A percentile compares a stretch with the other conserved stretches of the same genome.
Conservation (phyloP, 1,140 invertebrate genomes). For the Drosophila orosa region DNA sequence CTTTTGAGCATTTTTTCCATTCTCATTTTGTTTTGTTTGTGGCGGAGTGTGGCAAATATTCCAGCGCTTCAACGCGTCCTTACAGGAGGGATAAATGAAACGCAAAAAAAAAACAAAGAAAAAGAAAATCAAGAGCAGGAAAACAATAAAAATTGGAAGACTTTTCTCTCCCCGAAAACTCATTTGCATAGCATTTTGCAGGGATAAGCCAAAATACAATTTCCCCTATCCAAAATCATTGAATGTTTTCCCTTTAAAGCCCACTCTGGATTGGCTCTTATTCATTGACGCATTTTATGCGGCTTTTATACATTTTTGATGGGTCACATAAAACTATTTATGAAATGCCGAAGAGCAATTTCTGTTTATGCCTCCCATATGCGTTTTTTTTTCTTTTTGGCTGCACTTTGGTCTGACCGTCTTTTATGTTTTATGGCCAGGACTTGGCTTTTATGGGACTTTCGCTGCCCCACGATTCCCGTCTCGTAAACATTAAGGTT, state of each 20-base stretch:
- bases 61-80: constrained; percentile 55
- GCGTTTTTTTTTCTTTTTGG: constrained; percentile 12
- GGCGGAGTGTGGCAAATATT: constrained; percentile 59
- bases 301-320: constrained; percentile 52
- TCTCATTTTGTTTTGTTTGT: constrained; percentile 56
- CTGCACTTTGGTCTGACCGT: constrained; percentile 49
- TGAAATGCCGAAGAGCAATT: constrained; percentile 49
- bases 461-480: constrained; percentile 1
- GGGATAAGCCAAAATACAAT: constrained; percentile 40
- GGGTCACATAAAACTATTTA: constrained; percentile 71
- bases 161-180: constrained; percentile 33
- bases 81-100: not conserved
- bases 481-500: constrained; percentile 59
- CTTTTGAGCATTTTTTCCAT: constrained; percentile 25
- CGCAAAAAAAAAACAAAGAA: constrained; percentile 1
- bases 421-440: constrained; percentile 60
- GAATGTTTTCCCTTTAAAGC: constrained; percentile 50
- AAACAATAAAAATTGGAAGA: constrained; percentile 59
- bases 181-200: constrained; percentile 63
- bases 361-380: constrained; percentile 28
- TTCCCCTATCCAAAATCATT: constrained; percentile 12
- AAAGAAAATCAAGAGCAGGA: not conserved
- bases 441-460: constrained; percentile 62
- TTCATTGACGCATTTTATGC: constrained; percentile 51
- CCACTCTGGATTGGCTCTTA: constrained; percentile 25